A percentile compares a stretch with the other conserved stretches of the same genome.
Evolutionary conservation across 1,140 invertebrate genomes (phyloP).

Genomic region (Leptoteleia sp.): DNA sequence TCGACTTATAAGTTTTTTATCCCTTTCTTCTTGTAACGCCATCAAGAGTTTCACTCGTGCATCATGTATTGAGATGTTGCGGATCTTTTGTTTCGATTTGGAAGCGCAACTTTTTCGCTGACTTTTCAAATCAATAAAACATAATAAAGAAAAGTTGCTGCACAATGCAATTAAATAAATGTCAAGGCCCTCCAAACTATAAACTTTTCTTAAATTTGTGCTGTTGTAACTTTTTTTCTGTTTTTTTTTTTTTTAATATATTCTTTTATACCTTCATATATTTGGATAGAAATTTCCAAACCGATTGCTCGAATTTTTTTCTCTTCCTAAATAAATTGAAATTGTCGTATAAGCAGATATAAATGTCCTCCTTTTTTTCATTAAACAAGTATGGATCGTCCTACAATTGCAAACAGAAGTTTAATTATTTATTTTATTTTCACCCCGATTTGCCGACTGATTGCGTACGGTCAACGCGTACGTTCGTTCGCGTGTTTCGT

Average conservation of each 20-base stretch:
- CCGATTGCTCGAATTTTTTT: no score
- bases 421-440: conserved; percentile 9
- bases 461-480: neutral
- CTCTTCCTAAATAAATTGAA: no score
- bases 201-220: no score
- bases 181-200: conserved; percentile 23
- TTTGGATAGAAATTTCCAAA: no score
- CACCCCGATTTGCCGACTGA: neutral
- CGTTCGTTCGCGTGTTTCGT: conserved; percentile 15
- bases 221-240: conserved; percentile 7
- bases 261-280: no score
- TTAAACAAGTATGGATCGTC: no score
- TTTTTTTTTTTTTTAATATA: neutral
- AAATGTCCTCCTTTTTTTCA: no score
- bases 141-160: conserved; percentile 33
- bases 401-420: neutral
- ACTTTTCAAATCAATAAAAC: conserved; percentile 46
- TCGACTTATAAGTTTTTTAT: neutral
- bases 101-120: conserved; percentile 10
- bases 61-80: conserved; percentile 2
- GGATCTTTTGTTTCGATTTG: conserved; percentile 20
- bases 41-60: conserved; percentile 10
- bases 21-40: conserved; percentile 11
- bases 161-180: conserved; percentile 34
- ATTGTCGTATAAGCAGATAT: no score